Conservation (phyloP, 2,797 vertebrate genomes). For the Pygocentrus nattereri region DNA sequence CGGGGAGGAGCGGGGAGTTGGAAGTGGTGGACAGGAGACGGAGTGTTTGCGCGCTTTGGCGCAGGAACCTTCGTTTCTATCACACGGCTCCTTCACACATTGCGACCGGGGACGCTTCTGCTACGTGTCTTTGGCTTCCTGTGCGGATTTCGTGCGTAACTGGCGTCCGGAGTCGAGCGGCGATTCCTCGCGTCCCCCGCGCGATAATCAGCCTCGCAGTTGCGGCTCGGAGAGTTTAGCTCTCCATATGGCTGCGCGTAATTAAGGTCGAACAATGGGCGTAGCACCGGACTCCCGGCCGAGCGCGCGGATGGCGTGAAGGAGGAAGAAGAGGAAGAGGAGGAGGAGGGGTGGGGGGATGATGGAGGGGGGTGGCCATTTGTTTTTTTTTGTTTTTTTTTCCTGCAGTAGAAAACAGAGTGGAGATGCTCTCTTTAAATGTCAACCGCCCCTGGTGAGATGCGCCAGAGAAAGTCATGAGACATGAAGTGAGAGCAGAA, state of each 20-base stretch:
- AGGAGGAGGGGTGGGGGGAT: neutral
- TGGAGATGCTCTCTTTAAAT: conserved; percentile 81
- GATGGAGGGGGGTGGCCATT: conserved; percentile 75
- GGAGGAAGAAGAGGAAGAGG: conserved; percentile 32
- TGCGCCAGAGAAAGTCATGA: conserved; percentile 70
- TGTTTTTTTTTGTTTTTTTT: conserved; percentile 67
- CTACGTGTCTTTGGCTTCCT: too few species aligned
- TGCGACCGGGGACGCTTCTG: too few species aligned
- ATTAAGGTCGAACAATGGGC: conserved; percentile 85
- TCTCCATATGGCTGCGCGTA: conserved; percentile 82
- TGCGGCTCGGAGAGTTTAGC: conserved; percentile 63
- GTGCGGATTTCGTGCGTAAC: too few species aligned
- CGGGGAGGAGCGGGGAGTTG: conserved; percentile 39
- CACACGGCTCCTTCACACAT: neutral
- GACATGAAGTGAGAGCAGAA: conserved; percentile 50
- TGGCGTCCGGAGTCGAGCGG: too few species aligned
- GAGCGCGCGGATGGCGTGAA: conserved; percentile 64
- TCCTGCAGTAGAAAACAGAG: conserved; percentile 78
- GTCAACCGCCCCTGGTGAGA: conserved; percentile 77
- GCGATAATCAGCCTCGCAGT: conserved; percentile 53
- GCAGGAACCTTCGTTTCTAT: conserved; percentile 49
- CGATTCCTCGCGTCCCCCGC: neutral
- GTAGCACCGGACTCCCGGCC: conserved; percentile 76
- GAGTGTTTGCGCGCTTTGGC: conserved; percentile 65
- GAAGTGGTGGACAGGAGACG: conserved; percentile 60